phyloP scores from a whole-genome alignment of 2,797 vertebrate species.

The Acipenser ruthenus region DNA sequence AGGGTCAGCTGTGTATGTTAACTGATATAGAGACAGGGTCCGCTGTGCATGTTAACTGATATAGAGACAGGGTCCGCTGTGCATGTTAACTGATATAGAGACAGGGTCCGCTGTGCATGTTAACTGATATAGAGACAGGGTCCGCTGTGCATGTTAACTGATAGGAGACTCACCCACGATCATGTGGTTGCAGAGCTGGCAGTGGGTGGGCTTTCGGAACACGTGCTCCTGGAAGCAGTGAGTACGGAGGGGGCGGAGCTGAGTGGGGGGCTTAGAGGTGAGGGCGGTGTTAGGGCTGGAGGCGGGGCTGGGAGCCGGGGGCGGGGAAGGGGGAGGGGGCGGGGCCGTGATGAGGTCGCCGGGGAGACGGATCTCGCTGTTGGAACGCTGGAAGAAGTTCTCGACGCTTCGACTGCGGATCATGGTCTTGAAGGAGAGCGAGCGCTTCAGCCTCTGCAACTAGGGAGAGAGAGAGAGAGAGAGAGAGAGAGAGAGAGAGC shows the following conservation, averaged over 20 bases:
- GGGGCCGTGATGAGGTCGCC: constrained; percentile 69
- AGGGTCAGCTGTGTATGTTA: too few species aligned
- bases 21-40: too few species aligned
- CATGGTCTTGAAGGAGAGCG: constrained; percentile 79
- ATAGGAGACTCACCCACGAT: constrained; percentile 71
- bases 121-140: too few species aligned
- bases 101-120: too few species aligned
- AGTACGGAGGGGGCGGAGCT: constrained; percentile 55
- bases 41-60: too few species aligned
- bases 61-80: too few species aligned
- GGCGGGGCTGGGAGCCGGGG: constrained; percentile 40
- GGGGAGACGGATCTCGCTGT: constrained; percentile 70
- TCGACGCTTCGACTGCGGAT: constrained; percentile 87
- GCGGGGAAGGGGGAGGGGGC: constrained; percentile 57
- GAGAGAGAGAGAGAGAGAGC: constrained; percentile 3
- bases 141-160: too few species aligned
- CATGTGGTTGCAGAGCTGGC: constrained; percentile 82
- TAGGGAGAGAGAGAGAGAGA: constrained; percentile 31
- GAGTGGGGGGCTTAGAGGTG: constrained; percentile 42
- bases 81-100: too few species aligned
- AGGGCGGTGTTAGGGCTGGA: constrained; percentile 55
- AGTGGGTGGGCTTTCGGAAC: constrained; percentile 81
- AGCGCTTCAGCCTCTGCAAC: constrained; percentile 80
- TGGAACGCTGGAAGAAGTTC: constrained; percentile 80
- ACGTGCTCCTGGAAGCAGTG: constrained; percentile 83